These are phyloP conservation scores for Spondyliosoma cantharus DNA, from an alignment of 2,797 vertebrate species.

Conservation along the genomic window DNA sequence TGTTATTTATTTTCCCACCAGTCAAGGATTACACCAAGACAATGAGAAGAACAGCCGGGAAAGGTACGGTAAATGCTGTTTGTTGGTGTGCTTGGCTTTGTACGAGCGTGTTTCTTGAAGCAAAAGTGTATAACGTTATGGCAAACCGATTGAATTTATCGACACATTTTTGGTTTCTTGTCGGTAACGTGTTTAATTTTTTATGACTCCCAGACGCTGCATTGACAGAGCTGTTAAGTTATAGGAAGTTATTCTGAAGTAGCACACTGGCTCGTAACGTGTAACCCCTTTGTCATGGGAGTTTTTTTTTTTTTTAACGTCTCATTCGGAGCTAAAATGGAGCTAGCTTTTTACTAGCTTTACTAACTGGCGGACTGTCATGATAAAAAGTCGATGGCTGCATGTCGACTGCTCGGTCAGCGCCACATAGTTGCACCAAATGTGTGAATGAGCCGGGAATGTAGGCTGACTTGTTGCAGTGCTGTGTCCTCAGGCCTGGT, in stretches of 20 bases:
- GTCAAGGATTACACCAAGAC: conserved; percentile 65
- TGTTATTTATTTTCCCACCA: conserved; percentile 10
- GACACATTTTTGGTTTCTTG: background rate
- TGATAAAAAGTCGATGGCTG: conserved; percentile 1
- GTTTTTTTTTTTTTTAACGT: background rate
- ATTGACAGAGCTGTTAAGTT: conserved; percentile 13
- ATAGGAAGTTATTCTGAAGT: conserved; percentile 53
- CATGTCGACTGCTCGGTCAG: conserved; percentile 13
- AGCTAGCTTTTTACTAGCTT: background rate
- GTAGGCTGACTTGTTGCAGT: conserved; percentile 62
- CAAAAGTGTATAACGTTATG: background rate
- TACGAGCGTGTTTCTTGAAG: background rate
- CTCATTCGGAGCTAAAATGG: background rate
- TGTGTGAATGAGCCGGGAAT: conserved; percentile 45
- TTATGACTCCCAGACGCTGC: background rate
- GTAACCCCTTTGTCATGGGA: no score
- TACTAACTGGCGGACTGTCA: background rate
- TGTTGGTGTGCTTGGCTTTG: background rate
- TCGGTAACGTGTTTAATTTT: background rate
- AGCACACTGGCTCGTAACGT: background rate
- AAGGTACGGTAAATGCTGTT: conserved; percentile 69
- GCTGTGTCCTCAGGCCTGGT: conserved; percentile 48
- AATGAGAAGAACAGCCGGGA: conserved; percentile 72
- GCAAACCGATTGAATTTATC: background rate
- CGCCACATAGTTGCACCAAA: conserved; percentile 24